phyloP scores from a whole-genome alignment of 2,888 invertebrate species.

The Eugnorisma glareosa region DNA sequence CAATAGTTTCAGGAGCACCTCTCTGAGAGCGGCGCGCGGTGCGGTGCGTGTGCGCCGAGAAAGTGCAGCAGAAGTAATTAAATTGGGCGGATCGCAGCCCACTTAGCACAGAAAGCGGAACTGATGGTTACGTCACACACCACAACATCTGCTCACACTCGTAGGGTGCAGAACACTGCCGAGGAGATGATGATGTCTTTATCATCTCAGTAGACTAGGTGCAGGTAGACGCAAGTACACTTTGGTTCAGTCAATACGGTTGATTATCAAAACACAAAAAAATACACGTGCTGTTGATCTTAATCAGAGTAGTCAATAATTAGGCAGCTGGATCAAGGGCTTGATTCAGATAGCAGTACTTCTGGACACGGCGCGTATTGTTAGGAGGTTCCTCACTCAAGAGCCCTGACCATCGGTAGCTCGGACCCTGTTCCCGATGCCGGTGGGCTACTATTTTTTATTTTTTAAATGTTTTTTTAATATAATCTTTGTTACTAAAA shows the following conservation, averaged over 20 bases:
- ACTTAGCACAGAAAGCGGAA: slow-evolving; percentile 82
- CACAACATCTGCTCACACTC: slow-evolving; percentile 64
- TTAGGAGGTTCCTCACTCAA: no score
- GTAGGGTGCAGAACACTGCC: slow-evolving; percentile 25
- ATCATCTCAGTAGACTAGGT: neutral
- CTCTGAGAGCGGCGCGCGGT: slow-evolving; percentile 27
- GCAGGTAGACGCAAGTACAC: neutral
- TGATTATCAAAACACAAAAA: neutral
- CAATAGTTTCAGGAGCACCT: neutral
- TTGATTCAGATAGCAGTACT: no score
- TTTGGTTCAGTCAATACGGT: neutral
- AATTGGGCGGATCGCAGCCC: slow-evolving; percentile 72
- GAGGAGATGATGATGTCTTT: neutral
- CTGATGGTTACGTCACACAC: slow-evolving; percentile 77
- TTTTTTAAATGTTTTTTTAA: no score
- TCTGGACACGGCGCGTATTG: no score
- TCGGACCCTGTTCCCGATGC: no score
- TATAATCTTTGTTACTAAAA: no score
- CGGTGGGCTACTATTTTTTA: no score
- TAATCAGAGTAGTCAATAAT: neutral
- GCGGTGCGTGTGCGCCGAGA: slow-evolving; percentile 75
- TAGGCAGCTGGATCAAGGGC: no score
- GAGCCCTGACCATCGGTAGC: no score
- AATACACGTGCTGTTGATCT: neutral
- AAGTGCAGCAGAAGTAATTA: slow-evolving; percentile 78